Conservation (phyloP, 2,888 invertebrate genomes). For the Lasioglossum marginatum region DNA sequence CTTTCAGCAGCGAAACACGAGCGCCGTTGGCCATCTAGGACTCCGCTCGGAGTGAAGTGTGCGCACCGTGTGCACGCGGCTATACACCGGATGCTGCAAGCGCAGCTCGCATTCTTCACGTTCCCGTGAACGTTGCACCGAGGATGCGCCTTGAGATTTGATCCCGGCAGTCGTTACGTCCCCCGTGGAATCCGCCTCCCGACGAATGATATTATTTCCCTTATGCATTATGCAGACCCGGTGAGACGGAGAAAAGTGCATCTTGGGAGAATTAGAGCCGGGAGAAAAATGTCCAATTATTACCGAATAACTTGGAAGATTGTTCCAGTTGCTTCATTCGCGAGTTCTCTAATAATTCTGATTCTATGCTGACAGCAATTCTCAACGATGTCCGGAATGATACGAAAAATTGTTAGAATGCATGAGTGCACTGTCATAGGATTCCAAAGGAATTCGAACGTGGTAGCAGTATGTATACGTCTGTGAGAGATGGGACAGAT, state of each 20-base stretch:
- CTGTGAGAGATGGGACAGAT: neutral
- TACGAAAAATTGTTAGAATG: neutral
- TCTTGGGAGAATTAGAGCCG: neutral
- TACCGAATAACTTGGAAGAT: neutral
- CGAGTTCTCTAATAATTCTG: neutral
- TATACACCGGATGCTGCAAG: neutral
- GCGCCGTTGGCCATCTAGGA: neutral
- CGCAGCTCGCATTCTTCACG: neutral
- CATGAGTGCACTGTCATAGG: neutral
- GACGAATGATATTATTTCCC: neutral
- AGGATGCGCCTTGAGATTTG: neutral
- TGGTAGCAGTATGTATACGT: neutral
- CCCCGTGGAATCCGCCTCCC: neutral
- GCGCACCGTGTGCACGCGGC: neutral
- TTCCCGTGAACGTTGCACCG: neutral
- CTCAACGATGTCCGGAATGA: neutral
- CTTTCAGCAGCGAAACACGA: neutral
- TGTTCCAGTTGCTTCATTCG: neutral
- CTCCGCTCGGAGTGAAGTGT: neutral
- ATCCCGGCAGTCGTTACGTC: neutral
- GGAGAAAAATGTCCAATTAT: neutral
- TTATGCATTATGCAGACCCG: neutral
- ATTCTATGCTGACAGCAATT: no score
- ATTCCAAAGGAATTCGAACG: neutral
- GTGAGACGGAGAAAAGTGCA: neutral